These are phyloP conservation scores for Silurus glanis DNA, from an alignment of 2,113 vertebrate genomes.

Conservation along the genomic window DNA sequence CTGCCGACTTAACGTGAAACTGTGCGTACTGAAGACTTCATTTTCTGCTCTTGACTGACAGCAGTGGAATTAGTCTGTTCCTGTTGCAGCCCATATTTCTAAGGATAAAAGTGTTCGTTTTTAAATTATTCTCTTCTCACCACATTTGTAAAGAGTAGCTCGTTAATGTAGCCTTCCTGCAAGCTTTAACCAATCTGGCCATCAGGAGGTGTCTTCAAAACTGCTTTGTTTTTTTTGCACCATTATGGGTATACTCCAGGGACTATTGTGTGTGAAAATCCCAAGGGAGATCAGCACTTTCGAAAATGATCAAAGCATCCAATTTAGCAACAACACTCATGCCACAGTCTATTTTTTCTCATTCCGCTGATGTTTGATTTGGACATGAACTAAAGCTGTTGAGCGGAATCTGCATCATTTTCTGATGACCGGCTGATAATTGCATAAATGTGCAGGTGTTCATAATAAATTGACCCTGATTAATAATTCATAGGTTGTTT, in stretches of 20 bases:
- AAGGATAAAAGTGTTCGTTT: background rate
- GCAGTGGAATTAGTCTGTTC: background rate
- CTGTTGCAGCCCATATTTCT: background rate
- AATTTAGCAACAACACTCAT: background rate
- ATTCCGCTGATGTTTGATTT: background rate
- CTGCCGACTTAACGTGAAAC: background rate
- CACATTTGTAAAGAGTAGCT: background rate
- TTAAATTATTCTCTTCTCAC: background rate
- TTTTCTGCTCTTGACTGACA: background rate
- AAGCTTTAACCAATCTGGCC: background rate
- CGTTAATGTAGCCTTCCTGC: background rate
- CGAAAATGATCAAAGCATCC: background rate
- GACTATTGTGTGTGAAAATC: background rate
- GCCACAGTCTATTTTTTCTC: background rate
- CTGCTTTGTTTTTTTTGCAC: background rate
- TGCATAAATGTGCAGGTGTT: background rate
- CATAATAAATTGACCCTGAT: conserved; percentile 9
- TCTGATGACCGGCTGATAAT: background rate
- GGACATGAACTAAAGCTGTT: conserved; percentile 39
- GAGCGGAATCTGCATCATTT: background rate
- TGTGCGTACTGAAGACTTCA: background rate
- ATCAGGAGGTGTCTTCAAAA: background rate
- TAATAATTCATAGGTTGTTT: conserved; percentile 66
- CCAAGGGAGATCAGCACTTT: background rate
- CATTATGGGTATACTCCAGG: background rate